phyloP scores from a whole-genome alignment of 2,797 vertebrate species.

The Apodemus agrarius region DNA sequence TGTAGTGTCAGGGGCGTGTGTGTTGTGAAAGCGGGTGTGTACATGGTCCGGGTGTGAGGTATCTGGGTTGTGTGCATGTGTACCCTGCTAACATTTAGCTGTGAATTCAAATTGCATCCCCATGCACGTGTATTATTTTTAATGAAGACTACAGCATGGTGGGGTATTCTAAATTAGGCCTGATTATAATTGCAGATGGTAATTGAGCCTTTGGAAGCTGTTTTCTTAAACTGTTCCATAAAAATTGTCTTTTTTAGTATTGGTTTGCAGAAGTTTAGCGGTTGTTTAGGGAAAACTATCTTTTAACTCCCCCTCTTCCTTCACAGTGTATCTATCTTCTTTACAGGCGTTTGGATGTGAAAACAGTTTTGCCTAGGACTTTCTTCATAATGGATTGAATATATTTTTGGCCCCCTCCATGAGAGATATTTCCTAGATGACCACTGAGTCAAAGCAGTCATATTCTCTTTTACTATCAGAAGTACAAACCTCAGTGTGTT shows the following conservation, averaged over 20 bases:
- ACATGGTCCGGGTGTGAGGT: neutral
- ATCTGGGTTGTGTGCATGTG: neutral
- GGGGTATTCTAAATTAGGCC: slow-evolving; percentile 87
- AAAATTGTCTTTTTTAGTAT: slow-evolving; percentile 73
- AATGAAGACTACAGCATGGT: slow-evolving; percentile 87
- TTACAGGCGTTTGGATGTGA: slow-evolving; percentile 5
- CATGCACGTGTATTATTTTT: slow-evolving; percentile 86
- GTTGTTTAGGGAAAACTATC: slow-evolving; percentile 16
- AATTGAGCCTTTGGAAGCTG: slow-evolving; percentile 85
- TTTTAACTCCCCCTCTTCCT: slow-evolving; percentile 32
- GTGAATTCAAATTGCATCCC: slow-evolving; percentile 84
- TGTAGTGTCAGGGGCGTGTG: neutral
- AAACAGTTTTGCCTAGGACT: slow-evolving; percentile 47
- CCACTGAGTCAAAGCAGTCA: neutral
- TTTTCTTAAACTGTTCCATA: slow-evolving; percentile 86
- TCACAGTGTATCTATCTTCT: neutral
- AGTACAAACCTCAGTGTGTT: slow-evolving; percentile 33
- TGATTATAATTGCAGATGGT: slow-evolving; percentile 89
- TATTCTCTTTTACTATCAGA: neutral
- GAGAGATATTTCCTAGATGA: slow-evolving; percentile 3
- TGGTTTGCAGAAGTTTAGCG: slow-evolving; percentile 58
- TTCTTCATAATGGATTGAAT: slow-evolving; percentile 27
- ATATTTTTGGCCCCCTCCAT: neutral
- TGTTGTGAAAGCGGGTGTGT: neutral
- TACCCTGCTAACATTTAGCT: slow-evolving; percentile 84